Conservation (phyloP, 2,113 vertebrate genomes). For the Nannospalax galili region DNA sequence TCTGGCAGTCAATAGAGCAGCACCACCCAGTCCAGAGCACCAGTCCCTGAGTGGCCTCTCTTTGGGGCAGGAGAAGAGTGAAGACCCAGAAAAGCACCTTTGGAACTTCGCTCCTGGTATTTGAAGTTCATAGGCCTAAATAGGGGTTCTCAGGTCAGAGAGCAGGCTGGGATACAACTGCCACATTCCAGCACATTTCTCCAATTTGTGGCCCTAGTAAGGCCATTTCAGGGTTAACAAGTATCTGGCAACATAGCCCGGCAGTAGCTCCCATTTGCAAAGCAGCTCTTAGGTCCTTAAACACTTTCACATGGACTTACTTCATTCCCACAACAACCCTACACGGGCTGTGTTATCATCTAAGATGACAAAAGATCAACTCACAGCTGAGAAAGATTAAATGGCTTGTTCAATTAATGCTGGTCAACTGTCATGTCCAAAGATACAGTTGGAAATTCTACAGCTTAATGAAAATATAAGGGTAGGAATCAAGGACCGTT, state of each 20-base stretch:
- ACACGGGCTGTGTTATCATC: not conserved
- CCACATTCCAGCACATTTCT: not conserved
- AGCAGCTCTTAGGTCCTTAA: not conserved
- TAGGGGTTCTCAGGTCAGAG: not conserved
- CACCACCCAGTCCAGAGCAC: not conserved
- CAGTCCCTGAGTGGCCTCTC: not conserved
- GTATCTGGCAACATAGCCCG: too few relatives aligned
- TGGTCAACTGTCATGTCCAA: not conserved
- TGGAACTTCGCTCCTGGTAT: not conserved
- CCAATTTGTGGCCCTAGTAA: not conserved
- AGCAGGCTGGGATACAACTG: not conserved
- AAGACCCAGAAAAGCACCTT: not conserved
- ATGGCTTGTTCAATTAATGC: slow-evolving; percentile 29
- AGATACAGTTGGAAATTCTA: not conserved
- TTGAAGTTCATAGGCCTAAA: not conserved
- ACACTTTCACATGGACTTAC: not conserved
- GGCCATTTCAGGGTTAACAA: too few relatives aligned
- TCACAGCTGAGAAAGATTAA: slow-evolving; percentile 38
- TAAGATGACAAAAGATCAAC: not conserved
- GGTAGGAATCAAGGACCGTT: not conserved
- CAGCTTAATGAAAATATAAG: not conserved
- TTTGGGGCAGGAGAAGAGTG: accelerated
- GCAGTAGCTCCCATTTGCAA: slow-evolving; percentile 3
- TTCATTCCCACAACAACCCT: not conserved
- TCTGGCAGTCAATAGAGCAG: not conserved